phyloP scores from a whole-genome alignment of 2,888 invertebrate genomes.

The Macaria liturata region DNA sequence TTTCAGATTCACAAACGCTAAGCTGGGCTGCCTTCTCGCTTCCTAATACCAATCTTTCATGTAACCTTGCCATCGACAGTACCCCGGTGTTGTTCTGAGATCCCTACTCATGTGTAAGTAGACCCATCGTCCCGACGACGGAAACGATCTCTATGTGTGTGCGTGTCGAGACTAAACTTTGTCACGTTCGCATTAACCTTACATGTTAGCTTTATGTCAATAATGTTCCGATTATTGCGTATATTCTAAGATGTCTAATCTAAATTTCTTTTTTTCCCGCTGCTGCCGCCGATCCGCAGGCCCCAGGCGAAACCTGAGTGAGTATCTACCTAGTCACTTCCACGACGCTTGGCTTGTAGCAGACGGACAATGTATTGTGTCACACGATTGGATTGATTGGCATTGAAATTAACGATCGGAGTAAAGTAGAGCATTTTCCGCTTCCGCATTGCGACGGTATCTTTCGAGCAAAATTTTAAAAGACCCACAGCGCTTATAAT shows the following conservation, averaged over 20 bases:
- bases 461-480: slow-evolving; percentile 50
- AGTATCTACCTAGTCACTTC: slow-evolving; percentile 62
- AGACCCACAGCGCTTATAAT: slow-evolving; percentile 54
- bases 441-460: slow-evolving; percentile 39
- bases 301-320: slow-evolving; percentile 87
- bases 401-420: slow-evolving; percentile 49
- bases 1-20: slow-evolving; percentile 59
- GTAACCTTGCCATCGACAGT: slow-evolving; percentile 43
- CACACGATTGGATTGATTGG: slow-evolving; percentile 62
- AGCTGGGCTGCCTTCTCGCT: slow-evolving; percentile 54
- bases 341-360: slow-evolving; percentile 70
- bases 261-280: slow-evolving; percentile 64
- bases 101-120: slow-evolving; percentile 50
- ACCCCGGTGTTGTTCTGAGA: slow-evolving; percentile 45
- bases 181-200: slow-evolving; percentile 50
- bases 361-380: slow-evolving; percentile 52
- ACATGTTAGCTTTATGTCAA: slow-evolving; percentile 48
- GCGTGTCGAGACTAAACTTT: slow-evolving; percentile 30
- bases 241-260: slow-evolving; percentile 55
- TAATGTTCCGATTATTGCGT: slow-evolving; percentile 37
- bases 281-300: slow-evolving; percentile 79
- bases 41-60: slow-evolving; percentile 55
- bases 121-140: slow-evolving; percentile 50
- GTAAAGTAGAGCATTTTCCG: slow-evolving; percentile 41
- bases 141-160: slow-evolving; percentile 38